Base-by-base conservation (phyloP, 2,113 vertebrate species). In the Cygnus atratus region DNA sequence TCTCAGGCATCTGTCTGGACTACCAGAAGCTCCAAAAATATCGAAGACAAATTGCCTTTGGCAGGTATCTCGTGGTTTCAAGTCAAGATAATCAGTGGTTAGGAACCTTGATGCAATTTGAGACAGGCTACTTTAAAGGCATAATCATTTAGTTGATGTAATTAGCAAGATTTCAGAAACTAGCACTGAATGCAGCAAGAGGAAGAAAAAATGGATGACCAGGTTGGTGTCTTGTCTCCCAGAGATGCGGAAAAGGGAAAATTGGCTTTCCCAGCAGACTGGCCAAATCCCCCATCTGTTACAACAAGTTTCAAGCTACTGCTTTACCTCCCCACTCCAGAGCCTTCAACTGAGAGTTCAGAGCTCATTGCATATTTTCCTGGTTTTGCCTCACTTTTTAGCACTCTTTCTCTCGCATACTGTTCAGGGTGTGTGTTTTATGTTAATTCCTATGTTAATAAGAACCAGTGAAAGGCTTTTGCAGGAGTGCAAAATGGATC, bases 391-490 rank as follows among this genome's bases (percentile, higher is more conserved):
- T 82, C 24, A 58, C 78, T 72, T 59, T 84, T 79, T 48, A 57
- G 10, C 11, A 31, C 0, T 16, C 20, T 72, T 93, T 80, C 86
- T 66, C 92, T 91, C 13, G 3, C 37, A 33, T 44, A 67, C 22
- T 58, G 15, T 68, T 89, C 46, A 75, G 52, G 71, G 52, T 58
- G 31, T 62, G 11, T 35, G 76, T 88, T 89, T 61, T 57, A 65
- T 76, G 50, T 89, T 92, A 88, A 79, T 96, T 96, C 89, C 74
- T 87, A n/a, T 85, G 37, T 59, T 96, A 96, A 92, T 88, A 90
- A 95, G 21, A 77, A 74, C 16, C 50, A 61, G 7, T 37, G 41
- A 74, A 83, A 85, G 88, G n/a, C 24, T 20, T 86, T 88, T 87
- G 67, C 67, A 88, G 58, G 43, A 92, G n/a, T 65, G 24, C 25